phyloP scores from a whole-genome alignment of 2,888 invertebrate species.

The Sphinx pinastri region DNA sequence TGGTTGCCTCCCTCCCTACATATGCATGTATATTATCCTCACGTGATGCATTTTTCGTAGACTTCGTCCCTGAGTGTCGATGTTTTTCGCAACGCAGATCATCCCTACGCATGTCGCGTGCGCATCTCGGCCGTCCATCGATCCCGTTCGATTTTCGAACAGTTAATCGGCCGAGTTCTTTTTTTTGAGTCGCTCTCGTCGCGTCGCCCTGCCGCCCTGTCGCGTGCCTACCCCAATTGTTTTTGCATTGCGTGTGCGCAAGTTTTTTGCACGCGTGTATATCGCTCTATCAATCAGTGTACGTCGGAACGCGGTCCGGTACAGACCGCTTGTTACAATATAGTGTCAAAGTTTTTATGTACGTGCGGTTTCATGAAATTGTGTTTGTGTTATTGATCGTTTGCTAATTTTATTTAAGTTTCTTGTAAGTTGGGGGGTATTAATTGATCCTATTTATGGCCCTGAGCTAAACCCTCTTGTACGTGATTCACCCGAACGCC shows the following conservation, averaged over 20 bases:
- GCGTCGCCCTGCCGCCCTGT: background rate
- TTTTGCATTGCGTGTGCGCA: slow-evolving; percentile 42
- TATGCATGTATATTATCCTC: no score
- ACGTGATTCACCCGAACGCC: no score
- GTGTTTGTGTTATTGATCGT: background rate
- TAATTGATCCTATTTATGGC: no score
- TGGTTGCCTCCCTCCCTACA: no score
- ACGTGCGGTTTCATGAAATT: background rate
- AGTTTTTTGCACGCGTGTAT: slow-evolving; percentile 43
- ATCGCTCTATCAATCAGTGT: slow-evolving; percentile 48
- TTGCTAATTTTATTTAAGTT: background rate
- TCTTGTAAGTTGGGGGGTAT: background rate
- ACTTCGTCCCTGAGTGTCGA: slow-evolving; percentile 1
- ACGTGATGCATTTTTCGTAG: background rate
- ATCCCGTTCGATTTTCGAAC: slow-evolving; percentile 59
- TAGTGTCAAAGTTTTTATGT: background rate
- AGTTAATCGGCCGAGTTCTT: slow-evolving; percentile 54
- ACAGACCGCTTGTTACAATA: background rate
- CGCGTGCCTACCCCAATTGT: slow-evolving; percentile 21
- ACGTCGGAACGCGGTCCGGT: slow-evolving; percentile 40
- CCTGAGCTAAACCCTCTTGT: no score
- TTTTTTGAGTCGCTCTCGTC: slow-evolving; percentile 43
- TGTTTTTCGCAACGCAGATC: slow-evolving; percentile 2
- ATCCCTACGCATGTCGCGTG: slow-evolving; percentile 46
- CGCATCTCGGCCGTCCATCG: slow-evolving; percentile 56